phyloP scores from a whole-genome alignment of 35 echinoderm and acorn worm genomes.

The Apostichopus californicus region DNA sequence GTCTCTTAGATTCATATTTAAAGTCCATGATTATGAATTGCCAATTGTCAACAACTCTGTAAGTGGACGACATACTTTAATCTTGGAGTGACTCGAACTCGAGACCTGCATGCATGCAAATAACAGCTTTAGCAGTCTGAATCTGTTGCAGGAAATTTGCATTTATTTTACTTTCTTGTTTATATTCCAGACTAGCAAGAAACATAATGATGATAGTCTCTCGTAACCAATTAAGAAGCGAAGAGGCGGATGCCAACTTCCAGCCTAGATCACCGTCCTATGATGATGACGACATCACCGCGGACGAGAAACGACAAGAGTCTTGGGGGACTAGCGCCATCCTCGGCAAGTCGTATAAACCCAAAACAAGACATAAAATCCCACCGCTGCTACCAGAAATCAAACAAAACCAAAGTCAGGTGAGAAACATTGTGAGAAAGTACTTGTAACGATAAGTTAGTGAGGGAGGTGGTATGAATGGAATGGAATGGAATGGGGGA shows the following conservation, averaged over 20 bases:
- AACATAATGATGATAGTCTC: slow-evolving; percentile 92
- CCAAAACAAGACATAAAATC: slow-evolving; percentile 96
- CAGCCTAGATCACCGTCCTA: slow-evolving; percentile 21
- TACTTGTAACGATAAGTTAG: neutral
- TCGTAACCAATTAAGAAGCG: slow-evolving; percentile 52
- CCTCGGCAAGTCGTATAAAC: slow-evolving; percentile 98
- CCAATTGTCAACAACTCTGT: no score
- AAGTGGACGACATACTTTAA: no score
- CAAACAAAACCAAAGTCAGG: slow-evolving; percentile 94
- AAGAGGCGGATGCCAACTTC: slow-evolving; percentile 12
- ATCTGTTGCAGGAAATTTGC: no score
- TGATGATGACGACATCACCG: slow-evolving; percentile 51
- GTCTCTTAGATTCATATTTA: no score
- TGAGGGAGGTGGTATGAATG: neutral
- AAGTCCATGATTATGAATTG: no score
- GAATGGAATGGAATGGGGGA: no score
- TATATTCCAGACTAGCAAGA: slow-evolving; percentile 70
- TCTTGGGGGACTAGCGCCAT: slow-evolving; percentile 76
- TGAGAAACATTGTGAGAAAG: slow-evolving; percentile 4
- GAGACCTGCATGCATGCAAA: no score
- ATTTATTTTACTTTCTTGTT: no score
- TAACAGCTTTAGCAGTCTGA: no score
- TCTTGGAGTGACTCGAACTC: no score
- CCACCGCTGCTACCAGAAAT: slow-evolving; percentile 89
- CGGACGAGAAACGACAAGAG: slow-evolving; percentile 54